Base-by-base conservation (phyloP, 2,797 vertebrate genomes). In the Spinus olivaceus region DNA sequence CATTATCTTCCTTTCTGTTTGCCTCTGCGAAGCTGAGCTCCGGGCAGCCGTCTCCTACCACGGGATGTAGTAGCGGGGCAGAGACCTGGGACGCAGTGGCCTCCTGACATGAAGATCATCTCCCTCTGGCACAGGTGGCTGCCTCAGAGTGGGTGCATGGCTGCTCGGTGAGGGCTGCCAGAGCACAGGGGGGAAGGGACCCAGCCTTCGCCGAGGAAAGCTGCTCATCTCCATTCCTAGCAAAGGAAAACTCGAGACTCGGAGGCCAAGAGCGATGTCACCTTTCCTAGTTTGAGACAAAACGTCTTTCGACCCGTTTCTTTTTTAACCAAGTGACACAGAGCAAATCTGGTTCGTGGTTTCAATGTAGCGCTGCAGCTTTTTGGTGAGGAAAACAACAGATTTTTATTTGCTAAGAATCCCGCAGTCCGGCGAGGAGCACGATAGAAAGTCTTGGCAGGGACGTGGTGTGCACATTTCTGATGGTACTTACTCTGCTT, bases 11-110 rank as follows among this genome's bases (percentile, higher is more conserved):
- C 96, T 76, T 97, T 98, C 97, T 97, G 96, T 98, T 98, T 98
- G 97, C 98, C 97, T 98, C 98, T 98, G 97, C 82, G 95, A 98
- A 98, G 98, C 98, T 98, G 98, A 98, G 97, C 97, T 97, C 95
- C 96, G 6, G 97, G 97, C 97, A 97, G 67, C 97, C 97, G 76
- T 82, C 81, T 96, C 95, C 94, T 94, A 92, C 96, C 96, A 92
- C 54, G 42, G 97, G 96, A 92, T 97, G 91, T 96, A 97, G 93
- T 90, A 47, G 80, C 81, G 85, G 96, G 96, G 94, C 97, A 97
- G 88, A 97, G 90, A 96, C 92, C 92, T 96, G 84, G 92, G 96
- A 96, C 91, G 94, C 96, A 63, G 94, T 82, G 96, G 84, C 94
- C 94, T 88, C 91, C 96, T 86, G 92, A 94, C 82, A 59, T 15